Evolutionary conservation across 2,113 vertebrate genomes (phyloP), one percentile per base, ranked within the genome.

Genomic region (Tetraodon nigroviridis): DNA sequence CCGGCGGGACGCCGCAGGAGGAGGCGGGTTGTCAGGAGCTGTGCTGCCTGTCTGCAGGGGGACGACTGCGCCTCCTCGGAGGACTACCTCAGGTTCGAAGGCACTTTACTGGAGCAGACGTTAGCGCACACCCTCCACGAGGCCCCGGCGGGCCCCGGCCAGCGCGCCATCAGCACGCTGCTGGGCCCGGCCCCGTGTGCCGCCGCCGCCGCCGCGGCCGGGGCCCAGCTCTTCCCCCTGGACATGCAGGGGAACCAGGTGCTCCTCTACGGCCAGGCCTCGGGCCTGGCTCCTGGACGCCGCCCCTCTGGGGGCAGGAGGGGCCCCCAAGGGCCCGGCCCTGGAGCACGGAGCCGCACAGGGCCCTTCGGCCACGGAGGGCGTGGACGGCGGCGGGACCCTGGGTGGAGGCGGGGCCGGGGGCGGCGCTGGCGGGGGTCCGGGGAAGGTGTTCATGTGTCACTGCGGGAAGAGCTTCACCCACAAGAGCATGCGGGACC

Each of bases 381-480:
- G 85, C 1, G 22, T 80, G 41, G 88, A 89, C 6, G 13, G 73
- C 14, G 74, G 64, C 5, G 66, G 68, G 42, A 47, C 55, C 0
- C 76, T 74, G 4, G 69, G 84, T 17, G 75, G 58, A 29, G 78
- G 80, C 0, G 55, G 74, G 0, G 86, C 79, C 1, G 63, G 69
- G 7, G 2, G 81, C 0, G 45, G 77, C 0, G 37, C 81, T 0
- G 24, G 73, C 0, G 82, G 85, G 1, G 73, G 76, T 14, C 78
- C 89, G 2, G 90, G 89, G 53, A 95, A 95, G 78, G 92, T 96
- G 52, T 96, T 95, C 52, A 89, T 96, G 86, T 97, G 95, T 65
- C 95, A 97, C 84, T 97, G 95, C 0, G 95, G 95, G 0, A 97
- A 96, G 66, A 94, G 92, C 0, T 97, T 96, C 83, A 95, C 94